Conservation (phyloP, 2,113 vertebrate genomes). For the Mellivora capensis region DNA sequence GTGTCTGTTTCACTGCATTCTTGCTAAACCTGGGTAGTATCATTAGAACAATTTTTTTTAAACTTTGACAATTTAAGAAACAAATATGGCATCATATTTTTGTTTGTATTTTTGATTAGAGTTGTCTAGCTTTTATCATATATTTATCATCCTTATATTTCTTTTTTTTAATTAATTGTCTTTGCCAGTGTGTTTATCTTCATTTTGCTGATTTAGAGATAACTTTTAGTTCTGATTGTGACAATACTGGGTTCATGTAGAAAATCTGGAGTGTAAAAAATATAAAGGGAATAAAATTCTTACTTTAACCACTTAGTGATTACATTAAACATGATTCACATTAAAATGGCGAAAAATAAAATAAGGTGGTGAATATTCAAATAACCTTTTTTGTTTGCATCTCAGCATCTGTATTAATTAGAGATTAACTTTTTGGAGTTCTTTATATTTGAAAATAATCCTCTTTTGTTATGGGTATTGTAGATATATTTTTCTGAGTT, state of each 20-base stretch:
- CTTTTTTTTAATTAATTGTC: neutral
- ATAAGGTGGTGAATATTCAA: neutral
- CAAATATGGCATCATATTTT: neutral
- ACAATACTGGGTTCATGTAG: neutral
- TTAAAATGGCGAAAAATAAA: neutral
- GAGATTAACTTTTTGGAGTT: neutral
- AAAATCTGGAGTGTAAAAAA: neutral
- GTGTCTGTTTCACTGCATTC: neutral
- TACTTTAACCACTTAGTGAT: neutral
- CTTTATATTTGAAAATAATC: neutral
- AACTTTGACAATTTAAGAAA: neutral
- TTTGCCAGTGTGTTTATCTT: neutral
- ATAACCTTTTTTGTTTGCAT: neutral
- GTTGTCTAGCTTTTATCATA: neutral
- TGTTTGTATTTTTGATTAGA: conserved; percentile 12
- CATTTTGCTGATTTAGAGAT: conserved; percentile 3
- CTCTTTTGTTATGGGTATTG: neutral
- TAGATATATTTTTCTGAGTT: conserved; percentile 9
- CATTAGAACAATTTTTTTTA: neutral
- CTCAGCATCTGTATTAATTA: neutral
- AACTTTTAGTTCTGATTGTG: neutral
- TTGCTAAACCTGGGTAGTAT: neutral
- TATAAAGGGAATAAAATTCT: conserved; percentile 10
- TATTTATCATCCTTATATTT: neutral
- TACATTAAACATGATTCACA: too few species aligned